phyloP scores from a whole-genome alignment of 2,113 vertebrate genomes.

The Scophthalmus maximus region DNA sequence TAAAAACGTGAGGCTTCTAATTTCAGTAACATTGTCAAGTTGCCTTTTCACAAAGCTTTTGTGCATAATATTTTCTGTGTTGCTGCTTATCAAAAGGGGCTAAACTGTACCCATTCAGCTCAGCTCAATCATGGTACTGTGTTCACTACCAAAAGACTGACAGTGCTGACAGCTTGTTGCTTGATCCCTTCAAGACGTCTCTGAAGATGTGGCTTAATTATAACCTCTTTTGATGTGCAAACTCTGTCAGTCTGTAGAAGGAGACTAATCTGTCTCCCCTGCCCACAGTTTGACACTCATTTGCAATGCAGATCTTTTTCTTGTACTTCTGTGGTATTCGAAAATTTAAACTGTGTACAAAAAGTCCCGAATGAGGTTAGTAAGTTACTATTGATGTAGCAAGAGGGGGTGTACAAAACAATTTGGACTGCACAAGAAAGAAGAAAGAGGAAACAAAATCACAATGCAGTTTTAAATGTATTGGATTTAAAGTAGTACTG shows the following conservation, averaged over 20 bases:
- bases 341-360: constrained; percentile 13
- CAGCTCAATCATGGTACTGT: constrained; percentile 27
- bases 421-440: background rate
- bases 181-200: constrained; percentile 50
- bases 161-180: constrained; percentile 57
- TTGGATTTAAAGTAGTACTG: no score
- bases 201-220: constrained; percentile 57
- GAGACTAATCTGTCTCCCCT: constrained; percentile 49
- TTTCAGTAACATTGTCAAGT: background rate
- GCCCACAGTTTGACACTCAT: constrained; percentile 39
- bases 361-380: background rate
- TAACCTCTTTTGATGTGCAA: constrained; percentile 68
- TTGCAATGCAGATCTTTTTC: constrained; percentile 43
- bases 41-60: constrained; percentile 12
- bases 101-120: constrained; percentile 41
- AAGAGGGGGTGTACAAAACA: background rate
- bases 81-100: constrained; percentile 38
- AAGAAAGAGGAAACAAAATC: no score
- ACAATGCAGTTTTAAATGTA: no score
- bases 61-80: constrained; percentile 37
- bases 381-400: background rate
- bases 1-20: background rate
- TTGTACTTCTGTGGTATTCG: constrained; percentile 16
- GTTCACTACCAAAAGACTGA: constrained; percentile 52
- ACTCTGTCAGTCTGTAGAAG: constrained; percentile 41